Evolutionary conservation across 1,140 invertebrate genomes (phyloP).

Genomic region (Saccostrea glomerata): DNA sequence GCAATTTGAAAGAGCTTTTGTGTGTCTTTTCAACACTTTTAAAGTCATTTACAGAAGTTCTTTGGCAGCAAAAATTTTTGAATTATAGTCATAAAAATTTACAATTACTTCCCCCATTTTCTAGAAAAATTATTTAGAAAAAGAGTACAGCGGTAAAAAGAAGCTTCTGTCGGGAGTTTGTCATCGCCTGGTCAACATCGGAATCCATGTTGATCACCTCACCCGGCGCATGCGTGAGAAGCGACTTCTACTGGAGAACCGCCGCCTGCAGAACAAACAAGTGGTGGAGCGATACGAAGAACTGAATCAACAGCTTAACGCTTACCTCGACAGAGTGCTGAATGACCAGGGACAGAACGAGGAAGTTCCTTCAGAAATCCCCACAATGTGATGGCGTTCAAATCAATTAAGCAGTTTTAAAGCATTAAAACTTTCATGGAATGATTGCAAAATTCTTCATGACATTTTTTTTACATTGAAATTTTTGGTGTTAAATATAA

Average conservation of each 20-base stretch:
- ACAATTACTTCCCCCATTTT: not conserved
- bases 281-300: conserved; percentile 18
- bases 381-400: not conserved
- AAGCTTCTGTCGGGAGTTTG: conserved; percentile 12
- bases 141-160: not conserved
- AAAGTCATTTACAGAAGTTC: too few relatives aligned
- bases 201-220: not conserved
- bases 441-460: too few relatives aligned
- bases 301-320: not conserved
- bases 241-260: not conserved
- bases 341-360: not conserved
- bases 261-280: not conserved
- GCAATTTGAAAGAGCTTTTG: too few relatives aligned
- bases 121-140: not conserved
- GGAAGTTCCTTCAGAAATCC: not conserved
- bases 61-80: not conserved
- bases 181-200: conserved; percentile 7
- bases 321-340: not conserved
- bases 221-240: conserved; percentile 22
- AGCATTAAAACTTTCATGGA: too few relatives aligned
- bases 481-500: too few relatives aligned
- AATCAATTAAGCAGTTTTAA: too few relatives aligned
- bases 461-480: too few relatives aligned
- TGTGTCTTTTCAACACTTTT: too few relatives aligned
- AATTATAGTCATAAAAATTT: not conserved